Evolutionary conservation across 2,888 invertebrate genomes (phyloP), one percentile per base, ranked within the genome.

Genomic region (Caenorhabditis drosophilae): DNA sequence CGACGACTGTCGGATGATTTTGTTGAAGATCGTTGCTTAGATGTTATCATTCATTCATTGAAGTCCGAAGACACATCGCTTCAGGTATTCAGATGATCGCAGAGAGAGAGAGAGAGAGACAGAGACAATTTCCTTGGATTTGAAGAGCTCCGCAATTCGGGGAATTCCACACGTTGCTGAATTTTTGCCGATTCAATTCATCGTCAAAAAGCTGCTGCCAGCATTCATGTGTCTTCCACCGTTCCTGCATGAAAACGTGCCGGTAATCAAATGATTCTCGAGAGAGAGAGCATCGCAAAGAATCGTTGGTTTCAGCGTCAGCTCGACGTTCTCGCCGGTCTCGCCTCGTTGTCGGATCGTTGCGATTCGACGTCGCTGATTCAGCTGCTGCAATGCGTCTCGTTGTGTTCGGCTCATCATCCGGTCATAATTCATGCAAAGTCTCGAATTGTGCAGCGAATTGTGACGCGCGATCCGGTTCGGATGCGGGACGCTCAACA

Each of bases 381-480:
- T 7, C 67, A 71, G 25, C 56, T 81, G 26, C 63, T 79, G 20
- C 68, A 70, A 15, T 72, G 75, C 12, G 71, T 76, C 7, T 73
- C 75, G 2, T 52, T 80, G 2, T 80, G 80, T 51, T 61, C 62
- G 20, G 70, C 75, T 2, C 56, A 67, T 15, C 82, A 82, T 66
- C 82, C 81, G 20, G 82, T 78, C n/a, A 76, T 81, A 45, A 73
- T 82, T 35, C 81, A 81, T 59, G 75, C 78, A 15, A 81, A 82
- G 50, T 72, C 72, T 78, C 75, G 77, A 35, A 67, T 81, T 20
- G 79, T 81, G n/a, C 81, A 81, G 52, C 60, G 80, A 11, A 77
- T 81, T 23, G 72, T 81, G 6, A 80, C 77, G n/a, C 68, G 78
- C 20, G 81, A 81, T 57, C 75, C 78, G 6, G 70, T 70, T 26